Evolutionary conservation across 2,113 vertebrate species (phyloP), one percentile per base, ranked within the genome.

Genomic region (Lycocorax pyrrhopterus): DNA sequence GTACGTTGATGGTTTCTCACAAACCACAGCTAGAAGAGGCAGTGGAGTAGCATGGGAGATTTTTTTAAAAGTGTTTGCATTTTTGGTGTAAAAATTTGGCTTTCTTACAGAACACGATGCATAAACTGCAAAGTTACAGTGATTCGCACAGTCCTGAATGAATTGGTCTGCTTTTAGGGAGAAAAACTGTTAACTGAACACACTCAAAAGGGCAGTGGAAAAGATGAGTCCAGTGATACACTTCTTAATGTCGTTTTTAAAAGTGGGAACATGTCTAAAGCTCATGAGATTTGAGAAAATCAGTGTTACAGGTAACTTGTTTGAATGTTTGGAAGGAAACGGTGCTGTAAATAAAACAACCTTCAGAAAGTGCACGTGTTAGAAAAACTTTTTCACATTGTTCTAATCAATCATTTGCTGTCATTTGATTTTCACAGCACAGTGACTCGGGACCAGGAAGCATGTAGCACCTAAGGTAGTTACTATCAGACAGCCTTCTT

Each of bases 11-110:
- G 19, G 51, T 87, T 96, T 86, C 86, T 90, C 44, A 81, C 60
- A 90, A 91, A 87, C 86, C 94, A 84, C 86, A 91, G 52, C n/a
- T 78, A 68, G 60, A 87, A 89, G 73, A 89, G 32, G 66, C n/a
- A n/a, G 56, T 43, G 16, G 47, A 77, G 43, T 52, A 94, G 12
- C 35, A 82, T 43, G n/a, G 60, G 10, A 82, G 29, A 59, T 19
- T 66, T 75, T 43, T 5, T 4, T 7, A 3, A 12, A 12, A 2
- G 9, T 55, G n/a, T 84, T 94, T 92, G 35, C 72, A 67, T 44
- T 94, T 86, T 47, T 26, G 52, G 78, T 79, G 35, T 67, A 67
- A 84, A 74, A 90, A 80, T 52, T 66, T 90, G 88, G 68, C 51
- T 83, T 77, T 76, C 46, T 72, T 67, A 77, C 84, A 73, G 39